phyloP scores from a whole-genome alignment of 2,888 invertebrate species.

The Heteromyza rotundicornis region DNA sequence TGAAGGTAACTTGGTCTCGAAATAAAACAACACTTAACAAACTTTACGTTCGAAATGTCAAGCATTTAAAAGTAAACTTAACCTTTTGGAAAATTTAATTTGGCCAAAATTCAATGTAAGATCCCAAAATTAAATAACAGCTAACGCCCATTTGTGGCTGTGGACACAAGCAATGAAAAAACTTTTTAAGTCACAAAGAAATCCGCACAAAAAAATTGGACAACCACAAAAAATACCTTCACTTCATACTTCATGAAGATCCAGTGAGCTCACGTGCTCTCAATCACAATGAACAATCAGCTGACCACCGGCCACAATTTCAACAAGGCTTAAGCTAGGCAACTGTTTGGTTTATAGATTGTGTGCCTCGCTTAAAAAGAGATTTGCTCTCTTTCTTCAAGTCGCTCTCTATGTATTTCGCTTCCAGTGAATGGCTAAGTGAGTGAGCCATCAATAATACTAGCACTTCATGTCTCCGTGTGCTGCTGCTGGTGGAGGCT shows the following conservation, averaged over 20 bases:
- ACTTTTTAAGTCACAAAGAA: too few relatives aligned
- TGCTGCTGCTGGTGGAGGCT: not conserved
- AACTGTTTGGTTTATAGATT: too few relatives aligned
- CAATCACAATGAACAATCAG: too few relatives aligned
- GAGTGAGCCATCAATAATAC: not conserved
- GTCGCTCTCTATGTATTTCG: too few relatives aligned
- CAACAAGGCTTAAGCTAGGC: too few relatives aligned
- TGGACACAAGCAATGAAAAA: too few relatives aligned
- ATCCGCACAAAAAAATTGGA: not conserved
- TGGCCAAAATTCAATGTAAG: constrained; percentile 19
- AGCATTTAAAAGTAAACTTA: not conserved
- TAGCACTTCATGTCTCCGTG: too few relatives aligned
- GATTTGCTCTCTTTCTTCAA: not conserved
- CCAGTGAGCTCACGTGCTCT: not conserved
- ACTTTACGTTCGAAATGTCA: not conserved
- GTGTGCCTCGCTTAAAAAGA: too few relatives aligned
- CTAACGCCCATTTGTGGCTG: not conserved
- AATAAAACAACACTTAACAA: not conserved
- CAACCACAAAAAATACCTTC: not conserved
- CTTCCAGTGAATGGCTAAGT: not conserved
- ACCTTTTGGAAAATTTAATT: constrained; percentile 4
- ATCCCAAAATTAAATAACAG: not conserved
- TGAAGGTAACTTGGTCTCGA: not conserved
- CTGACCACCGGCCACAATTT: too few relatives aligned
- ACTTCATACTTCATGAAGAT: not conserved